Evolutionary conservation across 2,113 vertebrate genomes (phyloP).

Genomic region (Gulo gulo): DNA sequence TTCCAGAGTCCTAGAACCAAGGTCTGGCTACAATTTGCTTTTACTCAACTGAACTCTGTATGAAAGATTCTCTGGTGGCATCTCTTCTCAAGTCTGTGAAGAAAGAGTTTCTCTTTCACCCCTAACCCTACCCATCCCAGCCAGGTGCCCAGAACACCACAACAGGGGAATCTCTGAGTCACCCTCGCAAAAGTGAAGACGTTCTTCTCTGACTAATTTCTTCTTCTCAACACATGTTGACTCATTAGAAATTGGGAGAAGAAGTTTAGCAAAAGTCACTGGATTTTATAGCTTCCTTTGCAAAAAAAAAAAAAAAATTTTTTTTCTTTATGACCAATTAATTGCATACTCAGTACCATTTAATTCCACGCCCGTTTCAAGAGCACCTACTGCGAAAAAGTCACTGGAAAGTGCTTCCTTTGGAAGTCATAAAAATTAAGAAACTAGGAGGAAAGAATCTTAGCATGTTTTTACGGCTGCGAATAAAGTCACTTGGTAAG

Average conservation of each 20-base stretch:
- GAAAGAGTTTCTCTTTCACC: slow-evolving; percentile 35
- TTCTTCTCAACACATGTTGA: slow-evolving; percentile 70
- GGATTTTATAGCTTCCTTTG: slow-evolving; percentile 71
- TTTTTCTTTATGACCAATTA: slow-evolving; percentile 63
- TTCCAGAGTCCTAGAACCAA: not conserved
- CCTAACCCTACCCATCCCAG: not conserved
- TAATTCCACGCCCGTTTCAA: slow-evolving; percentile 44
- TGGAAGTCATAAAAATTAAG: slow-evolving; percentile 60
- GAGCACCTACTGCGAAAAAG: slow-evolving; percentile 38
- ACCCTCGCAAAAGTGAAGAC: slow-evolving; percentile 43
- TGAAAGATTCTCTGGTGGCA: slow-evolving; percentile 11
- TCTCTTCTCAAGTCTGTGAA: slow-evolving; percentile 58
- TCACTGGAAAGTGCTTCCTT: slow-evolving; percentile 18
- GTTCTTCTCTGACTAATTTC: slow-evolving; percentile 73
- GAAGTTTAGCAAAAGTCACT: slow-evolving; percentile 70
- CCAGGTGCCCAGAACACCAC: slow-evolving; percentile 52
- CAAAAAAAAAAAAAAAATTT: not conserved
- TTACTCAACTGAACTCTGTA: not conserved
- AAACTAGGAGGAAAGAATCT: not conserved
- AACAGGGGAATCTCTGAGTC: slow-evolving; percentile 62
- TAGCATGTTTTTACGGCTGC: slow-evolving; percentile 39
- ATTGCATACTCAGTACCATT: slow-evolving; percentile 5
- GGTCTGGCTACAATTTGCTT: not conserved
- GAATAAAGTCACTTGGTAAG: slow-evolving; percentile 31
- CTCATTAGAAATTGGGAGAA: slow-evolving; percentile 74